A percentile compares a stretch with the other conserved stretches of the same genome.
Evolutionary conservation across 2,113 vertebrate species (phyloP).

Genomic region (Oxyura jamaicensis): DNA sequence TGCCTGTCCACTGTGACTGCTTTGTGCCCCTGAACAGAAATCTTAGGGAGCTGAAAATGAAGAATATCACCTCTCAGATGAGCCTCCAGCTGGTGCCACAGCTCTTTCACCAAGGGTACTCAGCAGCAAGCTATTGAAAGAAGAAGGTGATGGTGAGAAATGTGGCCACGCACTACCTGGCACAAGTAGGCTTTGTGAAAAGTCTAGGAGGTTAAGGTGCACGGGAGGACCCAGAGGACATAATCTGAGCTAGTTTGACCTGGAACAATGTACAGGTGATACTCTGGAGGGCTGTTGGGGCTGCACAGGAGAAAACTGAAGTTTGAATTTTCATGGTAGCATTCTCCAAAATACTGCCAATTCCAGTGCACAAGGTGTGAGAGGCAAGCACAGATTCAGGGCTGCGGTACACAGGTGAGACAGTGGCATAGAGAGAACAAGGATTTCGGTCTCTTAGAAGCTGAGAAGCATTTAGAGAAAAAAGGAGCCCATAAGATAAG

Average conservation of each 20-base stretch:
- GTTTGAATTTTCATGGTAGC: background rate
- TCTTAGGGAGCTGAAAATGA: background rate
- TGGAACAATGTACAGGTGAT: rapidly evolving
- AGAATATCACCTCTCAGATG: background rate
- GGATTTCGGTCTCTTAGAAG: background rate
- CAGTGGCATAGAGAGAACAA: background rate
- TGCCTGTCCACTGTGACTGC: background rate
- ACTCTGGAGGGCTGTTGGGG: background rate
- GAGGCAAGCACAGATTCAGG: background rate
- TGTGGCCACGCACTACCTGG: background rate
- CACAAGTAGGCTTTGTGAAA: too few species aligned
- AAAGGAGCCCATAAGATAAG: background rate
- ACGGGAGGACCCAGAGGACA: background rate
- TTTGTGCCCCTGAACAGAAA: background rate
- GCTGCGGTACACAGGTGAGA: background rate
- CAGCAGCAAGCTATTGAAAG: background rate
- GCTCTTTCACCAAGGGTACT: background rate
- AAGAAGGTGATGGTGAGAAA: background rate
- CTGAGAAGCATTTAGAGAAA: background rate
- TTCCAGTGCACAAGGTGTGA: background rate
- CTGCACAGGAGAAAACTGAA: background rate
- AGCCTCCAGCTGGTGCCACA: background rate
- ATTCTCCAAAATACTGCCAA: background rate
- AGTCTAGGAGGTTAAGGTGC: background rate
- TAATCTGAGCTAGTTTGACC: background rate